A percentile compares a stretch with the other conserved stretches of the same genome.
Conservation (phyloP, 2,797 vertebrate genomes). For the Podarcis lilfordi region DNA sequence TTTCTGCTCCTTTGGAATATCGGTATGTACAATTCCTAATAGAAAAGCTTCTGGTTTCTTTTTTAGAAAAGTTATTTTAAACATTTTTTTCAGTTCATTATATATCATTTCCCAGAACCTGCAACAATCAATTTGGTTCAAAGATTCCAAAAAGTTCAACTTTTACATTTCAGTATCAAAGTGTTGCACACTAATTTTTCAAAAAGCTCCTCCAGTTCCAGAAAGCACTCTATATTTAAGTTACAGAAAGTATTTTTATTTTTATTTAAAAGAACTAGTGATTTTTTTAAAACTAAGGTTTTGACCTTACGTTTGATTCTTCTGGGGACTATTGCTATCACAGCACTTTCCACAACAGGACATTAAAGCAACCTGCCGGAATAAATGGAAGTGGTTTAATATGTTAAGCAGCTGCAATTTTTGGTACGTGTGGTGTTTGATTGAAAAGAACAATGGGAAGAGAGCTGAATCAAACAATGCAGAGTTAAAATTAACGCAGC, state of each 20-base stretch:
- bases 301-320: background rate
- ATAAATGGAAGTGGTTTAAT: background rate
- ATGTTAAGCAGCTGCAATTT: background rate
- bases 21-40: no score
- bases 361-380: background rate
- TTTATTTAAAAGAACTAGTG: no score
- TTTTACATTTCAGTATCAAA: no score
- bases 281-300: background rate
- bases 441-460: background rate
- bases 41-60: no score
- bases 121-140: no score
- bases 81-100: no score
- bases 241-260: background rate
- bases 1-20: no score
- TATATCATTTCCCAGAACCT: no score
- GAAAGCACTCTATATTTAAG: background rate
- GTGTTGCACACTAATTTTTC: background rate
- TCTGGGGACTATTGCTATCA: background rate
- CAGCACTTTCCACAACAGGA: background rate
- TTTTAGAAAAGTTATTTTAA: no score
- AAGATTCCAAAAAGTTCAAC: no score
- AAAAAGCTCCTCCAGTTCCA: background rate
- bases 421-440: background rate
- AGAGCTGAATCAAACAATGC: background rate
- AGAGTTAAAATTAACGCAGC: background rate